These are phyloP conservation scores for Gavialis gangeticus DNA, from an alignment of 2,113 vertebrate genomes.

Conservation along the genomic window DNA sequence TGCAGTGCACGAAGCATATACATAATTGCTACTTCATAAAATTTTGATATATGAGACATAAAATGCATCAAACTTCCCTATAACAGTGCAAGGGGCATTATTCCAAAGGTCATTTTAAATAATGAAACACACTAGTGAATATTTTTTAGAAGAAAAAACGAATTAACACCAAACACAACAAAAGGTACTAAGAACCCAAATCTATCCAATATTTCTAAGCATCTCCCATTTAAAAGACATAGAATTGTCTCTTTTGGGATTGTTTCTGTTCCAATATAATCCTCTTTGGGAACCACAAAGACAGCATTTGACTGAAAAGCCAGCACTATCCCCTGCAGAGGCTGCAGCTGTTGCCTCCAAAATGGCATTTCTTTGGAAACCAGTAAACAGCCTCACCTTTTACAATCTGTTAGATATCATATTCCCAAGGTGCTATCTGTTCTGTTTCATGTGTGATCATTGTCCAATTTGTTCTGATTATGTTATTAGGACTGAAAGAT, in stretches of 20 bases:
- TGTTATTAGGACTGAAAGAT: constrained; percentile 60
- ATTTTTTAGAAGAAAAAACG: constrained; percentile 37
- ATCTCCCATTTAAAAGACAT: constrained; percentile 19
- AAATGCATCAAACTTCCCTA: constrained; percentile 14
- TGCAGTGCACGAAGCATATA: neutral
- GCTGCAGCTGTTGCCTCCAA: constrained; percentile 46
- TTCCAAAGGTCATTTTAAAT: constrained; percentile 45
- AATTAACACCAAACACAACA: neutral
- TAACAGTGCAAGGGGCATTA: constrained; percentile 18
- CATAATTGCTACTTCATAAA: constrained; percentile 25
- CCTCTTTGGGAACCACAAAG: neutral
- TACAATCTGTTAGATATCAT: constrained; percentile 6
- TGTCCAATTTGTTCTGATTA: constrained; percentile 67
- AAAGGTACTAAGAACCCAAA: neutral
- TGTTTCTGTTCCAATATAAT: constrained; percentile 25
- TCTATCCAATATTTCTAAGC: neutral
- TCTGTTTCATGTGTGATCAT: constrained; percentile 34
- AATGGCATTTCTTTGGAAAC: constrained; percentile 27
- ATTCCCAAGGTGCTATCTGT: constrained; percentile 8
- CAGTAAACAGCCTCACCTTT: constrained; percentile 55
- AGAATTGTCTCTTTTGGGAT: constrained; percentile 8
- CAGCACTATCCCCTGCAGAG: constrained; percentile 56
- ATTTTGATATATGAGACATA: constrained; percentile 53
- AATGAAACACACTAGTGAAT: constrained; percentile 47
- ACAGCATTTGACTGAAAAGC: neutral